Evolutionary conservation across 2,888 invertebrate genomes (phyloP).

Genomic region (Nephrotoma guestfalica): DNA sequence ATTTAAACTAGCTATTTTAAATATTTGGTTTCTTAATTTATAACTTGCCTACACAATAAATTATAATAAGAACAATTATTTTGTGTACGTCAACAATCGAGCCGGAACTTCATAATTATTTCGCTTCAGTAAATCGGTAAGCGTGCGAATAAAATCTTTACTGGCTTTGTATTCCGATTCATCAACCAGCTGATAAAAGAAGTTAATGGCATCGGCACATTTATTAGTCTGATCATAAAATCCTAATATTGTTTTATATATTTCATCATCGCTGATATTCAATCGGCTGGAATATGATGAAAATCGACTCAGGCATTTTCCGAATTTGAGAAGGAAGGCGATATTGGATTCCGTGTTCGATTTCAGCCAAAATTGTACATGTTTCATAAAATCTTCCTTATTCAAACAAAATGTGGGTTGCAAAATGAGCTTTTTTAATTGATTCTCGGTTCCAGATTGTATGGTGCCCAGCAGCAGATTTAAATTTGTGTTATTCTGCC

Average conservation of each 20-base stretch:
- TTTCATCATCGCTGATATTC: slow-evolving; percentile 21
- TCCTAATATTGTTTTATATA: slow-evolving; percentile 25
- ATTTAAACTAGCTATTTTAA: no score
- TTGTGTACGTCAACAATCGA: not conserved
- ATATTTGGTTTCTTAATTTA: not conserved
- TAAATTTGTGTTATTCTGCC: slow-evolving; percentile 28
- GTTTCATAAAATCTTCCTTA: slow-evolving; percentile 35
- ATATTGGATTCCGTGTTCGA: slow-evolving; percentile 18
- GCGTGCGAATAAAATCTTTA: slow-evolving; percentile 22
- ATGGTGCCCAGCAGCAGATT: slow-evolving; percentile 33
- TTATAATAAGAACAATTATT: not conserved
- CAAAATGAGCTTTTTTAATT: slow-evolving; percentile 32
- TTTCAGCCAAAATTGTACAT: slow-evolving; percentile 34
- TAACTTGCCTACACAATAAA: not conserved
- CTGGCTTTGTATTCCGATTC: slow-evolving; percentile 26
- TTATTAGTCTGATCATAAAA: slow-evolving; percentile 24
- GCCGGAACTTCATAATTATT: slow-evolving; percentile 27
- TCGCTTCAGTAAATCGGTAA: slow-evolving; percentile 24
- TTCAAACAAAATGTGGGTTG: slow-evolving; percentile 40
- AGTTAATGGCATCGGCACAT: slow-evolving; percentile 21
- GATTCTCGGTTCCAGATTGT: slow-evolving; percentile 32
- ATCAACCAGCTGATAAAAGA: slow-evolving; percentile 25
- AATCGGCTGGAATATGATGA: slow-evolving; percentile 19
- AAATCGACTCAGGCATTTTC: slow-evolving; percentile 22
- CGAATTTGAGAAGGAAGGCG: slow-evolving; percentile 23